phyloP scores from a whole-genome alignment of 2,888 invertebrate genomes.

The Eupeodes luniger region DNA sequence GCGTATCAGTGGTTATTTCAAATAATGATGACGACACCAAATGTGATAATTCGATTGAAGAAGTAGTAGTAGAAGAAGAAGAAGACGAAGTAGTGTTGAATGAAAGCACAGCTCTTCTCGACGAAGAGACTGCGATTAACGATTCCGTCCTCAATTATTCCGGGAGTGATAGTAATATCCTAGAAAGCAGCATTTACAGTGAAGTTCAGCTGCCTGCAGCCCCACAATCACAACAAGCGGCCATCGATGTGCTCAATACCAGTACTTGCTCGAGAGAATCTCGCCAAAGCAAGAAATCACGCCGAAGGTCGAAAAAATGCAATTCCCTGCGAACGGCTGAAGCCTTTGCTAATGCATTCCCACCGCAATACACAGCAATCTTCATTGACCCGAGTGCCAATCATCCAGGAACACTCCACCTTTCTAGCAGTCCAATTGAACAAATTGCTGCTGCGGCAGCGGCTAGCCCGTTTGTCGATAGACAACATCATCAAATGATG shows the following conservation, averaged over 20 bases:
- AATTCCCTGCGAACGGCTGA: conserved; percentile 75
- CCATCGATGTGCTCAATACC: conserved; percentile 78
- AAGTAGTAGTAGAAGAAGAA: background rate
- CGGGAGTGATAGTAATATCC: conserved; percentile 81
- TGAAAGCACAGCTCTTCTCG: conserved; percentile 80
- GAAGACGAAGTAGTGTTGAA: conserved; percentile 54
- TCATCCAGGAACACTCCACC: conserved; percentile 51
- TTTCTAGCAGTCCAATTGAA: conserved; percentile 62
- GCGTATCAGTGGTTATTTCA: conserved; percentile 54
- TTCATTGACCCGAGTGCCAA: conserved; percentile 79
- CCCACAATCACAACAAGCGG: conserved; percentile 34
- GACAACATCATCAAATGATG: conserved; percentile 66
- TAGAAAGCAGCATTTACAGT: conserved; percentile 82
- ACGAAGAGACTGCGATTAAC: conserved; percentile 59
- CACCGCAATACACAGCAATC: conserved; percentile 82
- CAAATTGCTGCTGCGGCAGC: conserved; percentile 71
- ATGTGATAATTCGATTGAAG: conserved; percentile 65
- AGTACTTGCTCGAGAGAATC: conserved; percentile 80
- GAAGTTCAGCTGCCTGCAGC: conserved; percentile 79
- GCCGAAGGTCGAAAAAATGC: conserved; percentile 81
- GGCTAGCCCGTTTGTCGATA: conserved; percentile 68
- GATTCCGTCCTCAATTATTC: conserved; percentile 80
- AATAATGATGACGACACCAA: conserved; percentile 61
- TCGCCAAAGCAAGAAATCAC: conserved; percentile 80
- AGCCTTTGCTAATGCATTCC: conserved; percentile 78